Base-by-base conservation (phyloP, 2,113 vertebrate genomes). In the Apteryx owenii region DNA sequence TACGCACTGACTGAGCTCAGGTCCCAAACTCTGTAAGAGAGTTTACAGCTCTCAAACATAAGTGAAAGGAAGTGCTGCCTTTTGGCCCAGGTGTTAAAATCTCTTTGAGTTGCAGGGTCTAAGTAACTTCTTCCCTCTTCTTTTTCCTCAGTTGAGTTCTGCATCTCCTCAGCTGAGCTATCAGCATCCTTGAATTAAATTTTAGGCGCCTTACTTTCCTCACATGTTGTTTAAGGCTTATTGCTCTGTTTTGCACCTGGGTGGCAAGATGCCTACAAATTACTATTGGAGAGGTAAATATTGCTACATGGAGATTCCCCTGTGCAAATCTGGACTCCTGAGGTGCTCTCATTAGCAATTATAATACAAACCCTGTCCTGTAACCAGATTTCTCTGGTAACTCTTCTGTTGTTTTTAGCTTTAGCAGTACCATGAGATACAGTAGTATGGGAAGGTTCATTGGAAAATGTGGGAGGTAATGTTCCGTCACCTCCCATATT, bases 401-500 rank as follows among this genome's bases (percentile, higher is more conserved):
- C 11, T n/a, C 46, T 83, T 78, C 42, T 22, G 26, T 10, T 53
- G 7, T 13, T 88, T 77, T 66, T 61, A 66, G 58, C 20, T 81
- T 69, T 62, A 66, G 20, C 54, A 77, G 36, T 91, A n/a, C 53
- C 40, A 11, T 51, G 64, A 92, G 77, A 79, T 42, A 76, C 6
- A 51, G 48, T 33, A 66, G 28, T 56, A 78, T 31, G 31, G 66
- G 54, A 92, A 85, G 26, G 33, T 48, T 92, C 62, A 50, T 23
- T 81, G 53, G 56, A 78, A 94, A 94, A 81, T 17, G 26, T 70
- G 70, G 36, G 61, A 87, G n/a, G 75, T 79, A 89, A 94, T 88
- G 91, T 92, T 95, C 85, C 81, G 54, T 94, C 75, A 62, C 81
- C 70, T 90, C 68, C 73, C 66, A 7, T 95, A 78, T 92, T 93